phyloP scores from a whole-genome alignment of 1,140 invertebrate species.

The Aphidius gifuensis region DNA sequence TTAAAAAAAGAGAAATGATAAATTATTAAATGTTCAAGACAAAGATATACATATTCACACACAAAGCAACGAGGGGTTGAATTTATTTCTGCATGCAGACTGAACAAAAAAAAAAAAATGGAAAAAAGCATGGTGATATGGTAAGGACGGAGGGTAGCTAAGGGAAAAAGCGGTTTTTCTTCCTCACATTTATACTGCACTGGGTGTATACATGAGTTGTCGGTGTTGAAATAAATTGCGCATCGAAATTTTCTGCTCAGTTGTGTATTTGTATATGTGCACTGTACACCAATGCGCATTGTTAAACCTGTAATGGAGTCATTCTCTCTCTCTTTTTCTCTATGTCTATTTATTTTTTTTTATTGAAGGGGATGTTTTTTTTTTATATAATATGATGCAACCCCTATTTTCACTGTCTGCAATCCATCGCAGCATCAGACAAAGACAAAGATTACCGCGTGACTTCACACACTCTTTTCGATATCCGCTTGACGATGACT shows the following conservation, averaged over 20 bases:
- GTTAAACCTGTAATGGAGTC: not conserved
- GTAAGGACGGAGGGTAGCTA: not conserved
- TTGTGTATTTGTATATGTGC: constrained; percentile 5
- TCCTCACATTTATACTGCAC: not conserved
- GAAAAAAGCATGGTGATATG: too few relatives aligned
- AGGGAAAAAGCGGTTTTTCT: constrained; percentile 5
- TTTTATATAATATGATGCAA: not conserved
- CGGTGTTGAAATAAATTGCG: constrained; percentile 19
- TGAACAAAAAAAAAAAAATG: not conserved
- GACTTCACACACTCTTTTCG: constrained; percentile 12
- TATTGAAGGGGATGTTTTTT: not conserved
- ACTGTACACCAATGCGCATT: too few relatives aligned
- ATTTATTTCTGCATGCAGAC: not conserved
- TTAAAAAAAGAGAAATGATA: not conserved
- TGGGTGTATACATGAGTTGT: not conserved
- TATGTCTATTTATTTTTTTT: too few relatives aligned
- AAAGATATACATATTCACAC: not conserved
- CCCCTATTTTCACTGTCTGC: not conserved
- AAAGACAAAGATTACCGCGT: constrained; percentile 20
- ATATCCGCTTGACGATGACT: constrained; percentile 9
- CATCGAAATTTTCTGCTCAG: constrained; percentile 20
- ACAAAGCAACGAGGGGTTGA: not conserved
- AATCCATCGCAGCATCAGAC: constrained; percentile 3
- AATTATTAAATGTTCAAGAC: constrained; percentile 9
- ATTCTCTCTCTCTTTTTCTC: not conserved